Evolutionary conservation across 2,113 vertebrate genomes (phyloP).

Genomic region (Heteronetta atricapilla): DNA sequence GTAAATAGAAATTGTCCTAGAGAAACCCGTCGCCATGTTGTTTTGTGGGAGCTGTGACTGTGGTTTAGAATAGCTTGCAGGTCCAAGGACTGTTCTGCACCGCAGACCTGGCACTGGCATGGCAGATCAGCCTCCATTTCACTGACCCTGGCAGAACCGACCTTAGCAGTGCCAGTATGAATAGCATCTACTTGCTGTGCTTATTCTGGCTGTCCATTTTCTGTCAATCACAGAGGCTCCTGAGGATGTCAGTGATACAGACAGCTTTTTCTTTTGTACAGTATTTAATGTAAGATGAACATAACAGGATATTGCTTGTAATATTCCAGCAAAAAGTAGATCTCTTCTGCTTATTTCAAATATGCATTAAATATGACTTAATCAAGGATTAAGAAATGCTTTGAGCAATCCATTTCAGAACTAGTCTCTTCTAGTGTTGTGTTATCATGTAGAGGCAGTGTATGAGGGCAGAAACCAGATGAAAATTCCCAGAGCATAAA

Average conservation of each 20-base stretch:
- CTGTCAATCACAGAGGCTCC: conserved; percentile 7
- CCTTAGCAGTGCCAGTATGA: background rate
- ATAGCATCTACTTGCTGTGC: background rate
- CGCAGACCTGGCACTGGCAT: background rate
- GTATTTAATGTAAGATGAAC: background rate
- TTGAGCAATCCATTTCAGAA: background rate
- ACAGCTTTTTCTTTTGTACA: background rate
- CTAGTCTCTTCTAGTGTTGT: background rate
- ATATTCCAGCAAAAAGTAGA: background rate
- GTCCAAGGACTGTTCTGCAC: background rate
- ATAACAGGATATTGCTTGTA: background rate
- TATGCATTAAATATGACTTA: background rate
- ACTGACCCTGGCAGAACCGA: background rate
- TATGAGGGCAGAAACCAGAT: background rate
- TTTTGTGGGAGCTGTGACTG: background rate
- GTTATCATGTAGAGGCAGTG: background rate
- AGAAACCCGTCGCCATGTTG: background rate
- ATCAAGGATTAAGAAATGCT: background rate
- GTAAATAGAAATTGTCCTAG: background rate
- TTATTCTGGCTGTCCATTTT: background rate
- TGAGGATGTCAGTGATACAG: conserved; percentile 14
- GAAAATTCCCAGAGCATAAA: background rate
- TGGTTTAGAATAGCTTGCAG: background rate
- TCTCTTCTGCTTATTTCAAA: background rate
- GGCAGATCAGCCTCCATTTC: background rate